Evolutionary conservation across 2,113 vertebrate genomes (phyloP).

Genomic region (Promerops cafer): DNA sequence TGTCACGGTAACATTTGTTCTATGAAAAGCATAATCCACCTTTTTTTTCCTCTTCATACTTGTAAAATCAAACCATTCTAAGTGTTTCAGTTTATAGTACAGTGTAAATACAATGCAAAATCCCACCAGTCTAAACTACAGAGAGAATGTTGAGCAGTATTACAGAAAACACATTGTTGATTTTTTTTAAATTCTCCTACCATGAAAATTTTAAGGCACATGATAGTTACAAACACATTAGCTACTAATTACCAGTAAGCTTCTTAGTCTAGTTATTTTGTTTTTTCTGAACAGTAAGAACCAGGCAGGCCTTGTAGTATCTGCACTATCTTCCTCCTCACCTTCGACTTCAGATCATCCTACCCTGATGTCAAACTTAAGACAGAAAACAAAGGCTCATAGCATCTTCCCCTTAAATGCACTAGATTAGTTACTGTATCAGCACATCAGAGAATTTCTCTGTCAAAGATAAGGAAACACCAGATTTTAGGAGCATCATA

Average conservation of each 20-base stretch:
- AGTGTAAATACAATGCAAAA: slow-evolving; percentile 88
- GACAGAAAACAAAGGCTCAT: neutral
- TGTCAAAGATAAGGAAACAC: neutral
- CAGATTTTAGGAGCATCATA: neutral
- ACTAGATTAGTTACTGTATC: slow-evolving; percentile 30
- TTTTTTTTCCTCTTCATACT: slow-evolving; percentile 63
- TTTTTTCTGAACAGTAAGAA: slow-evolving; percentile 71
- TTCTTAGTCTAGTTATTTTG: slow-evolving; percentile 75
- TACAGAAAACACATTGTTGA: slow-evolving; percentile 84
- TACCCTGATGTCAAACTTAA: slow-evolving; percentile 23
- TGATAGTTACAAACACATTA: slow-evolving; percentile 94
- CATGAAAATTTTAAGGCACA: slow-evolving; percentile 98
- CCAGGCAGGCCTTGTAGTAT: slow-evolving; percentile 64
- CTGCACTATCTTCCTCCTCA: neutral
- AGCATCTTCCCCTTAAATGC: neutral
- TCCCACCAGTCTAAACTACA: slow-evolving; percentile 84
- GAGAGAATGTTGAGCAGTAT: slow-evolving; percentile 63
- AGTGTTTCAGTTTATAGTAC: slow-evolving; percentile 85
- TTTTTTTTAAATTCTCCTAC: slow-evolving; percentile 72
- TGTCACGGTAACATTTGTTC: slow-evolving; percentile 82
- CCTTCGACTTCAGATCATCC: neutral
- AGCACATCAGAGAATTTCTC: neutral
- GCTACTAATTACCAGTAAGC: slow-evolving; percentile 80
- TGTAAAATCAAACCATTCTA: slow-evolving; percentile 74
- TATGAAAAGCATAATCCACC: slow-evolving; percentile 79